phyloP scores from a whole-genome alignment of 2,113 vertebrate genomes.

The Fukomys damarensis region DNA sequence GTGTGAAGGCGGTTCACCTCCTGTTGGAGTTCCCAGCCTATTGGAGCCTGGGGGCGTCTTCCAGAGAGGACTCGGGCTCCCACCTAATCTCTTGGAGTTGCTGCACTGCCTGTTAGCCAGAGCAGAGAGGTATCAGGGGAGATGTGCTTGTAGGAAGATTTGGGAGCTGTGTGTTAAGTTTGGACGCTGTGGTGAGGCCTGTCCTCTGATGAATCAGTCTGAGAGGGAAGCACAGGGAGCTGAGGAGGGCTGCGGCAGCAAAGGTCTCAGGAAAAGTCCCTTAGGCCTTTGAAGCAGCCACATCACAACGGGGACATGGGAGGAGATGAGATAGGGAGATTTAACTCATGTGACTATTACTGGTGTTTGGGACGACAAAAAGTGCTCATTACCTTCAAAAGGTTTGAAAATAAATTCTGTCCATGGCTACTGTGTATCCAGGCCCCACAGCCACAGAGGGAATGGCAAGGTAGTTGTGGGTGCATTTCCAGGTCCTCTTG shows the following conservation, averaged over 20 bases:
- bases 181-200: background rate
- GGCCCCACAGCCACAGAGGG: background rate
- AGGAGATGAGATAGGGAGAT: background rate
- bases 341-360: background rate
- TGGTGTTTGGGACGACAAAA: background rate
- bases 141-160: background rate
- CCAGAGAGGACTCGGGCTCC: background rate
- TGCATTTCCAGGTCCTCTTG: accelerated
- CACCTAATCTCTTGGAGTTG: background rate
- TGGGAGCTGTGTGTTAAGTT: background rate
- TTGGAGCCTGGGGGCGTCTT: background rate
- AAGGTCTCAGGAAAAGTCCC: background rate
- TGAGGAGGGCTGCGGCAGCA: background rate
- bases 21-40: background rate
- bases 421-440: background rate
- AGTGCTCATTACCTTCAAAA: background rate
- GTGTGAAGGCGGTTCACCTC: background rate
- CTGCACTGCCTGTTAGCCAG: background rate
- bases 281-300: background rate
- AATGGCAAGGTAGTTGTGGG: background rate
- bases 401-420: background rate
- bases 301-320: background rate
- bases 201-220: background rate
- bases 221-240: background rate
- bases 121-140: too few species aligned